These are phyloP conservation scores for Nannobrachium achirus DNA, from an alignment of 2,113 vertebrate species.

Conservation along the genomic window DNA sequence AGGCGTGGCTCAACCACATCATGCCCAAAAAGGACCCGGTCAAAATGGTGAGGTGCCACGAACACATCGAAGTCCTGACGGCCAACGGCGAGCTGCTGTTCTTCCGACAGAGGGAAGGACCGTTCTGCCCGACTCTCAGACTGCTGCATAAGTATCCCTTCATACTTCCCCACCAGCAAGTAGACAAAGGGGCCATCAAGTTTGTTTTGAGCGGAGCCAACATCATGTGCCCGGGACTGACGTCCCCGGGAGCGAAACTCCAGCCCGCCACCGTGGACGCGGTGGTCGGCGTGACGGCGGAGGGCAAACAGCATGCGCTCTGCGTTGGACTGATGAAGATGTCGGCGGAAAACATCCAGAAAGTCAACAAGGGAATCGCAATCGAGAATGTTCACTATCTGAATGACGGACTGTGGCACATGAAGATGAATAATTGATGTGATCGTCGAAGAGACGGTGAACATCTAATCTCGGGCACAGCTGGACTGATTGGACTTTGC, in stretches of 20 bases:
- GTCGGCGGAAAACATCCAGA: conserved; percentile 96
- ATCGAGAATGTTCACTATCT: conserved; percentile 98
- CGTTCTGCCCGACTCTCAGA: conserved; percentile 94
- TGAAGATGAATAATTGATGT: conserved; percentile 96
- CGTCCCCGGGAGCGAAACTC: conserved; percentile 95
- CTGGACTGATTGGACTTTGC: too few relatives aligned
- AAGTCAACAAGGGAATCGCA: conserved; percentile 97
- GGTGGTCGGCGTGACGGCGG: conserved; percentile 97
- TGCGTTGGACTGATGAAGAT: conserved; percentile 97
- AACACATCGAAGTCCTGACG: conserved; percentile 98
- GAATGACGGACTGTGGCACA: conserved; percentile 97
- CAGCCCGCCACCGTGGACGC: conserved; percentile 88
- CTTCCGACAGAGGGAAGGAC: conserved; percentile 97
- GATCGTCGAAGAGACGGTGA: too few relatives aligned
- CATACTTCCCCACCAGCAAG: conserved; percentile 97
- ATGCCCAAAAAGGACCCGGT: conserved; percentile 99
- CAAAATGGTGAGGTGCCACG: conserved; percentile 98
- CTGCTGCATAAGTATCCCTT: conserved; percentile 98
- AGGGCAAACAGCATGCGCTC: conserved; percentile 94
- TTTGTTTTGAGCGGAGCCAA: conserved; percentile 98
- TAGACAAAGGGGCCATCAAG: conserved; percentile 98
- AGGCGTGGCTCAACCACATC: conserved; percentile 97
- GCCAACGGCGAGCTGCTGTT: conserved; percentile 98
- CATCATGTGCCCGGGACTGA: conserved; percentile 97
- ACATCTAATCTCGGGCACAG: too few relatives aligned